Percentiles rank a stretch among this genome's conserved stretches.
Evolutionary conservation across 2,888 invertebrate genomes (phyloP).

Genomic region (Melangyna quadrimaculata): DNA sequence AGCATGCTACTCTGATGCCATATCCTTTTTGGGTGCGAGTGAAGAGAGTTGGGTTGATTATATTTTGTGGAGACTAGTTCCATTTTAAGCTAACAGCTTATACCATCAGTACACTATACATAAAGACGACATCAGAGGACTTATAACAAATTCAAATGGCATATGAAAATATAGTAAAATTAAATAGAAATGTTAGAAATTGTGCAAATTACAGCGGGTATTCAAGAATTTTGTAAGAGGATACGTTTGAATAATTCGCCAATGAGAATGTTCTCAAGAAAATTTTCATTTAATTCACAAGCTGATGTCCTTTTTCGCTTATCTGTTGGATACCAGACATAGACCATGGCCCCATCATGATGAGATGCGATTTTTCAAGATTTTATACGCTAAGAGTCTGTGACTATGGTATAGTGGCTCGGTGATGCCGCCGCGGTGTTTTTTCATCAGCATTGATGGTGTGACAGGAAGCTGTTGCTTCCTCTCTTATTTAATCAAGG

Average conservation of each 20-base stretch:
- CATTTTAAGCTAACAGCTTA: conserved; percentile 40
- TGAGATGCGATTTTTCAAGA: conserved; percentile 61
- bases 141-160: conserved; percentile 17
- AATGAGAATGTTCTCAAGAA: conserved; percentile 27
- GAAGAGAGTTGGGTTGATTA: conserved; percentile 34
- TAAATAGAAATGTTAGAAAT: conserved; percentile 62
- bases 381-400: not conserved
- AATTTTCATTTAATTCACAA: conserved; percentile 43
- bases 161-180: conserved; percentile 65
- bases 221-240: not conserved
- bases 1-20: not conserved
- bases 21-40: not conserved
- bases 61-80: conserved; percentile 63
- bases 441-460: not conserved
- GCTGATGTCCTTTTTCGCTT: conserved; percentile 59
- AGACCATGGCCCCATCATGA: not conserved
- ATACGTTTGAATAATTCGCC: conserved; percentile 22
- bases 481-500: conserved; percentile 25
- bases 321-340: conserved; percentile 54
- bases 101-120: not conserved
- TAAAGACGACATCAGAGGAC: not conserved
- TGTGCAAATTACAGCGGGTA: conserved; percentile 45
- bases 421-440: not conserved
- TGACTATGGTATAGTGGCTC: not conserved
- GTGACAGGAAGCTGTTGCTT: conserved; percentile 51